Conservation (phyloP, 2,888 invertebrate genomes). For the Nezara viridula region DNA sequence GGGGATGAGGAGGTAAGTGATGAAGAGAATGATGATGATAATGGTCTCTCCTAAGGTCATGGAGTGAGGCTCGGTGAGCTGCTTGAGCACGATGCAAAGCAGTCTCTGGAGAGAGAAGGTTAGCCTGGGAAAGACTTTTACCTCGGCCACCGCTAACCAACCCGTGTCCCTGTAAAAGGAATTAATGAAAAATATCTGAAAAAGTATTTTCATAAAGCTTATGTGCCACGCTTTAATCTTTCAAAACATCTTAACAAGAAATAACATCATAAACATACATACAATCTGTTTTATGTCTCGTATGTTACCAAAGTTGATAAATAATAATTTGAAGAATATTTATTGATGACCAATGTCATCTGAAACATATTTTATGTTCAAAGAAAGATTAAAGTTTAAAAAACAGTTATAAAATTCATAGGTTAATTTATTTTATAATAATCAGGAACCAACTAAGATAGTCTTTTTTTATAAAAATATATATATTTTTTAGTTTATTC, state of each 20-base stretch:
- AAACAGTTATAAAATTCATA: too few relatives aligned
- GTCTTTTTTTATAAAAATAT: too few relatives aligned
- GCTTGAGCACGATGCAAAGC: conserved; percentile 65
- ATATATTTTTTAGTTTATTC: too few relatives aligned
- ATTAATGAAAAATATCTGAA: not conserved
- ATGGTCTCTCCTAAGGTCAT: conserved; percentile 66
- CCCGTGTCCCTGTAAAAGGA: conserved; percentile 25
- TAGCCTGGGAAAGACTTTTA: conserved; percentile 89
- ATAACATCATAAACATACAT: too few relatives aligned
- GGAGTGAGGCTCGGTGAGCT: conserved; percentile 67
- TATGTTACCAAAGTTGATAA: too few relatives aligned
- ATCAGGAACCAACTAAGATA: too few relatives aligned
- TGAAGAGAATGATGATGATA: conserved; percentile 61
- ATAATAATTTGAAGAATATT: too few relatives aligned
- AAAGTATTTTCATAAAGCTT: not conserved
- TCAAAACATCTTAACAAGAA: not conserved
- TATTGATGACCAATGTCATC: too few relatives aligned
- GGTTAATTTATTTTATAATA: too few relatives aligned
- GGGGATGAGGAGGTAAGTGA: conserved; percentile 57
- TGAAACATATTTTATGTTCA: too few relatives aligned
- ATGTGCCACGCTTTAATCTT: not conserved
- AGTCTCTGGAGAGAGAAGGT: conserved; percentile 74
- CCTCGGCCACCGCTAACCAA: conserved; percentile 69
- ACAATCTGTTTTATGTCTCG: too few relatives aligned
- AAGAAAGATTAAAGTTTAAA: too few relatives aligned